Evolutionary conservation across 2,888 invertebrate species (phyloP).

Genomic region (Ephialtes manifestator): DNA sequence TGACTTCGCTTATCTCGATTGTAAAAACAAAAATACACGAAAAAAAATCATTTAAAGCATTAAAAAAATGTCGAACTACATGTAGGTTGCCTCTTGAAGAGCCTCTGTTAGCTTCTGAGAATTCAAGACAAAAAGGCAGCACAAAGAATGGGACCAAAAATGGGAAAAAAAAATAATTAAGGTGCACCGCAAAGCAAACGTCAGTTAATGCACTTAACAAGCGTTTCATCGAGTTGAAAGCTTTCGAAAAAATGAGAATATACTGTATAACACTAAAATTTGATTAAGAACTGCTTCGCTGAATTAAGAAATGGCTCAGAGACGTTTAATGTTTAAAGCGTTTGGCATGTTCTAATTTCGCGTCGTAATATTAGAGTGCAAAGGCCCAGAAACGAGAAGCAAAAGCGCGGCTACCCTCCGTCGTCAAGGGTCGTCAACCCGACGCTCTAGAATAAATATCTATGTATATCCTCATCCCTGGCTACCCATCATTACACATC

Average conservation of each 20-base stretch:
- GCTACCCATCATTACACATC: background rate
- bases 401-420: constrained; percentile 7
- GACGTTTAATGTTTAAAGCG: constrained; percentile 11
- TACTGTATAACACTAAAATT: background rate
- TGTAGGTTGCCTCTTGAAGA: no score
- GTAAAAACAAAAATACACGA: background rate
- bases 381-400: constrained; percentile 27
- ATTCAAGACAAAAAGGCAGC: background rate
- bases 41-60: background rate
- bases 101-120: no score
- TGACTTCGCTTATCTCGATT: background rate
- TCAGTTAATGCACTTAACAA: background rate
- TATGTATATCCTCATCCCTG: constrained; percentile 11
- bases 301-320: background rate
- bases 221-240: background rate
- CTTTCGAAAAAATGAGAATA: background rate
- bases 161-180: background rate
- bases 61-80: background rate
- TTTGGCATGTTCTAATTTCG: constrained; percentile 9
- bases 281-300: constrained; percentile 7
- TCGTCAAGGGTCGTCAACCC: constrained; percentile 47
- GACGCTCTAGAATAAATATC: constrained; percentile 48
- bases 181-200: background rate
- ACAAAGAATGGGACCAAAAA: background rate
- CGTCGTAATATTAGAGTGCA: constrained; percentile 34